Conservation (phyloP, 2,888 invertebrate species). For the Archaeoteleia sp. region DNA sequence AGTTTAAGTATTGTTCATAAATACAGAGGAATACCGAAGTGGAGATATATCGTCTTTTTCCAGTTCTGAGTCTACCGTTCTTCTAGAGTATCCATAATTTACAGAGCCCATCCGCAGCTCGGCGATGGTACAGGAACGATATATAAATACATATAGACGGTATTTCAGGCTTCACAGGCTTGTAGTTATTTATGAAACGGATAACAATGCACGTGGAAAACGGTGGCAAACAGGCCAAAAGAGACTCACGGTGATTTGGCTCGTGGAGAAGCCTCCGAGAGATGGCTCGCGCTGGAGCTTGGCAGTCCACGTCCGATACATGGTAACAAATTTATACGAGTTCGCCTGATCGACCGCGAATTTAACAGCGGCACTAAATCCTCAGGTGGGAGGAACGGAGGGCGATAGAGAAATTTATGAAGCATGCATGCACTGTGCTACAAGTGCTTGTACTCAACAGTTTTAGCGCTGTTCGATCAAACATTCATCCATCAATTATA, state of each 20-base stretch:
- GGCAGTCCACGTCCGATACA: constrained; percentile 65
- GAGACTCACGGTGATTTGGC: constrained; percentile 49
- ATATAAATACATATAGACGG: constrained; percentile 66
- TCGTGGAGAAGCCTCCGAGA: constrained; percentile 42
- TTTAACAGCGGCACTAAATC: constrained; percentile 66
- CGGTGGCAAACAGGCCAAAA: constrained; percentile 62
- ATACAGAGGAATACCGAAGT: not conserved
- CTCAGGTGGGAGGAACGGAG: constrained; percentile 56
- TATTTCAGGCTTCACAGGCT: constrained; percentile 69
- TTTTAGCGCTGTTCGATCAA: constrained; percentile 42
- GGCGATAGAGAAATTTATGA: constrained; percentile 70
- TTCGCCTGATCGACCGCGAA: constrained; percentile 68
- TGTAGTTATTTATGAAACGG: constrained; percentile 67
- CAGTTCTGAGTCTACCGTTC: constrained; percentile 42
- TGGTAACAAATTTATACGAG: constrained; percentile 71
- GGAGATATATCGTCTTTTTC: constrained; percentile 16
- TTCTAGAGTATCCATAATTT: constrained; percentile 53
- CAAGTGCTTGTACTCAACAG: constrained; percentile 45
- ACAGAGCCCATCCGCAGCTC: constrained; percentile 33
- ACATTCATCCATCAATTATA: constrained; percentile 21
- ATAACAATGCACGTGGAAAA: constrained; percentile 66
- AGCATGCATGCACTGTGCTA: constrained; percentile 58
- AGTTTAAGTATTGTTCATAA: not conserved
- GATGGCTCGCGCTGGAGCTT: constrained; percentile 38
- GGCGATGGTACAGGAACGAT: constrained; percentile 59